Conservation (phyloP, 2,113 vertebrate genomes). For the Campylorhamphus procurvoides region DNA sequence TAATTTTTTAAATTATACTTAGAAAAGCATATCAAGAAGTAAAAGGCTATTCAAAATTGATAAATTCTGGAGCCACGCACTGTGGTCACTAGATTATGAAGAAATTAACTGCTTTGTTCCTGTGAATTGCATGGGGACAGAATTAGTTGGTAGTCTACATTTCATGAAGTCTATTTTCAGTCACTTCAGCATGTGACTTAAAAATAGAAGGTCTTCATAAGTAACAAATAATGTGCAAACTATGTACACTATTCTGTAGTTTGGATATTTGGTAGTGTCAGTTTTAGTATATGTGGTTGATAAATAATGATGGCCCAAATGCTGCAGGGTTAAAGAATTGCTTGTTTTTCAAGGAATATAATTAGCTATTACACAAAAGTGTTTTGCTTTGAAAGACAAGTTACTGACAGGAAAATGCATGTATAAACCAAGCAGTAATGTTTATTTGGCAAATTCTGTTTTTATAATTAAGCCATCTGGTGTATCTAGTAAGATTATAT, state of each 20-base stretch:
- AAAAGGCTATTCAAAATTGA: neutral
- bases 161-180: neutral
- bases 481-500: neutral
- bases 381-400: neutral
- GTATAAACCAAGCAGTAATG: neutral
- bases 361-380: neutral
- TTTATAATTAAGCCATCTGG: slow-evolving; percentile 9
- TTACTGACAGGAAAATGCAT: neutral
- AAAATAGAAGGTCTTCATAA: neutral
- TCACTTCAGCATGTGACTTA: neutral
- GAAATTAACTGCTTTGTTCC: neutral
- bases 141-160: neutral
- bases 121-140: neutral
- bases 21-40: neutral
- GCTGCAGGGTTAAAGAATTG: neutral
- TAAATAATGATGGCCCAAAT: neutral
- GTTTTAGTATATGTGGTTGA: neutral
- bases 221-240: neutral
- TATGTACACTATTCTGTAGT: neutral
- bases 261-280: neutral
- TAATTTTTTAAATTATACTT: neutral
- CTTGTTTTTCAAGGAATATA: neutral
- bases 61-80: neutral
- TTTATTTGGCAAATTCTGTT: neutral
- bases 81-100: neutral